Conservation (phyloP, 2,113 vertebrate species). For the Leucopsar rothschildi region DNA sequence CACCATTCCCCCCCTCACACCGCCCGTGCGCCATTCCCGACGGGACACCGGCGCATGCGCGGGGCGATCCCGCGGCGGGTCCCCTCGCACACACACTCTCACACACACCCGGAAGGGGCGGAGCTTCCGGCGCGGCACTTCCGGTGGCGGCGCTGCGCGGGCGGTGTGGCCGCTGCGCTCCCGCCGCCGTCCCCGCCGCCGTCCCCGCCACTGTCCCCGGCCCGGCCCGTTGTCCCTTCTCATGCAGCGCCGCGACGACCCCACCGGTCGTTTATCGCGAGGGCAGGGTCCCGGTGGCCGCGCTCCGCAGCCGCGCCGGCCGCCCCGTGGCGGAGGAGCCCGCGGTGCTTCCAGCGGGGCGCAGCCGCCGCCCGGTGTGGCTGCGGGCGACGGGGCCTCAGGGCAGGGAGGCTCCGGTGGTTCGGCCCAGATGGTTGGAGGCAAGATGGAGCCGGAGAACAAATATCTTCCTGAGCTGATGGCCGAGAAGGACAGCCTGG, state of each 20-base stretch:
- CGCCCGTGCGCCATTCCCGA: too few relatives aligned
- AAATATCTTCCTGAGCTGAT: slow-evolving; percentile 94
- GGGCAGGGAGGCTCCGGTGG: not conserved
- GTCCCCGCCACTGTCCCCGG: not conserved
- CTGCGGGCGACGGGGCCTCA: not conserved
- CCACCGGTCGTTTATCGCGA: not conserved
- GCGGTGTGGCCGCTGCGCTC: not conserved
- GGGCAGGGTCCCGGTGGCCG: not conserved
- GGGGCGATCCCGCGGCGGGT: not conserved
- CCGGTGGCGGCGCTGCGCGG: not conserved
- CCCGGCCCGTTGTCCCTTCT: not conserved
- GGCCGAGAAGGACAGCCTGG: slow-evolving; percentile 95
- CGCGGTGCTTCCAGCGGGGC: not conserved
- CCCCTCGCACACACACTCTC: not conserved
- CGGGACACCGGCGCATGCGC: not conserved
- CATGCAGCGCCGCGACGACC: not conserved
- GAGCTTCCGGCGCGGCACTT: not conserved
- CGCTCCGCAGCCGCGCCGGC: not conserved
- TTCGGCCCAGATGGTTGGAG: slow-evolving; percentile 35
- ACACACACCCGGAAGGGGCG: not conserved
- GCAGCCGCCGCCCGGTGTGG: slow-evolving; percentile 28
- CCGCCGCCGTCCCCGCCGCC: not conserved
- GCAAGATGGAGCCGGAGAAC: slow-evolving; percentile 88
- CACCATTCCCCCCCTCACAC: not conserved
- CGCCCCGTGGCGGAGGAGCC: not conserved